A percentile compares a stretch with the other conserved stretches of the same genome.
These are phyloP conservation scores for Periplaneta americana DNA, from an alignment of 1,140 invertebrate species.

Conservation along the genomic window DNA sequence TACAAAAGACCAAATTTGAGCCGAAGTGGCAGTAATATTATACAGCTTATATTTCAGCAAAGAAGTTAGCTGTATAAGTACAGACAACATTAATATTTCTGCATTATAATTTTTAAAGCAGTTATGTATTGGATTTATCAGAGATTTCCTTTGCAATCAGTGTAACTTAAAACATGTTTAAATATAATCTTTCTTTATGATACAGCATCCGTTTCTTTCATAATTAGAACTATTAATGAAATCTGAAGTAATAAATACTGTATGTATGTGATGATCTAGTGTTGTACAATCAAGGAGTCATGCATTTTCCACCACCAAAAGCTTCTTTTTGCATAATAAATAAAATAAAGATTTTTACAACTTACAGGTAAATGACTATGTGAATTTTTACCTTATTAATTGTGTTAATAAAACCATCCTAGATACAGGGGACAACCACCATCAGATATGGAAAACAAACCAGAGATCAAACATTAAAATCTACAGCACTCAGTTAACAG, in stretches of 20 bases:
- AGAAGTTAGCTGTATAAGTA: no score
- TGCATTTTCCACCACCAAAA: slow-evolving; percentile 16
- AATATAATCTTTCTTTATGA: neutral
- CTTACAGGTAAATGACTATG: neutral
- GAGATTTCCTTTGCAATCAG: neutral
- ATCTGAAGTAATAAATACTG: neutral
- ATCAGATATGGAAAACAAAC: slow-evolving; percentile 23
- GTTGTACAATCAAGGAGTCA: slow-evolving; percentile 3
- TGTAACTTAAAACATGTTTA: neutral
- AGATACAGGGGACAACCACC: slow-evolving; percentile 26
- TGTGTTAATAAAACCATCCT: slow-evolving; percentile 66
- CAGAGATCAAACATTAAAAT: slow-evolving; percentile 16
- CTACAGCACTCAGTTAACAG: neutral
- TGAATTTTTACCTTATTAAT: slow-evolving; percentile 57
- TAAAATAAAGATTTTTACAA: neutral
- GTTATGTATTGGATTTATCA: neutral
- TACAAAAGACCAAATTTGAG: neutral
- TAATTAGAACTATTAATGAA: neutral
- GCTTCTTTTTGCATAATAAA: slow-evolving; percentile 2
- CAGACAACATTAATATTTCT: neutral
- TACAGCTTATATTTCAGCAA: no score
- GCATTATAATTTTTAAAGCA: neutral
- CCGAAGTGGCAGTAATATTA: no score
- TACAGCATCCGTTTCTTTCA: neutral
- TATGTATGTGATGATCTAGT: neutral